phyloP scores from a whole-genome alignment of 2,797 vertebrate genomes.

The Peromyscus eremicus region DNA sequence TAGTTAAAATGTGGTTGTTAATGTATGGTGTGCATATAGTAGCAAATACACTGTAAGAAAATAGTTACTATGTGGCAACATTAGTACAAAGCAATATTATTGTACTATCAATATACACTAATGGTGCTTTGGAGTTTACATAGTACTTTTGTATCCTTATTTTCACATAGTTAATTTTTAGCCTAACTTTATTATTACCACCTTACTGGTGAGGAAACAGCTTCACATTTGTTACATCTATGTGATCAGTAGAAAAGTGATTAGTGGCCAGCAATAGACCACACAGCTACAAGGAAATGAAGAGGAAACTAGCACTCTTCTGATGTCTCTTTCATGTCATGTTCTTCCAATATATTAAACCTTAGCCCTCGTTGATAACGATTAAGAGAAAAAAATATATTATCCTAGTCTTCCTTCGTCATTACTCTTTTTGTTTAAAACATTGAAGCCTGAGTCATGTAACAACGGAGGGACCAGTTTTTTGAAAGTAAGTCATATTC shows the following conservation, averaged over 20 bases:
- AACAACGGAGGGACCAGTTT: neutral
- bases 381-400: conserved; percentile 48
- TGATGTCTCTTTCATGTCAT: neutral
- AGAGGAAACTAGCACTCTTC: neutral
- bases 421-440: conserved; percentile 53
- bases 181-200: neutral
- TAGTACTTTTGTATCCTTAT: neutral
- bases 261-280: neutral
- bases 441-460: neutral
- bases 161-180: conserved; percentile 6
- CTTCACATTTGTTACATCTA: neutral
- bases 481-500: conserved; percentile 54
- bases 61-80: neutral
- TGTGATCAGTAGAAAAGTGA: neutral
- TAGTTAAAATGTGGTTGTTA: neutral
- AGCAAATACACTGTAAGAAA: neutral
- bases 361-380: neutral
- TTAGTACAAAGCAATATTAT: neutral
- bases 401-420: neutral
- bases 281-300: neutral
- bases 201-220: neutral
- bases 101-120: neutral
- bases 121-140: conserved; percentile 13
- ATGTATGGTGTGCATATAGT: neutral
- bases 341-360: neutral